Percentiles rank a stretch among this genome's conserved stretches.
Conservation (phyloP, 2,113 vertebrate species). For the Macrotus californicus region DNA sequence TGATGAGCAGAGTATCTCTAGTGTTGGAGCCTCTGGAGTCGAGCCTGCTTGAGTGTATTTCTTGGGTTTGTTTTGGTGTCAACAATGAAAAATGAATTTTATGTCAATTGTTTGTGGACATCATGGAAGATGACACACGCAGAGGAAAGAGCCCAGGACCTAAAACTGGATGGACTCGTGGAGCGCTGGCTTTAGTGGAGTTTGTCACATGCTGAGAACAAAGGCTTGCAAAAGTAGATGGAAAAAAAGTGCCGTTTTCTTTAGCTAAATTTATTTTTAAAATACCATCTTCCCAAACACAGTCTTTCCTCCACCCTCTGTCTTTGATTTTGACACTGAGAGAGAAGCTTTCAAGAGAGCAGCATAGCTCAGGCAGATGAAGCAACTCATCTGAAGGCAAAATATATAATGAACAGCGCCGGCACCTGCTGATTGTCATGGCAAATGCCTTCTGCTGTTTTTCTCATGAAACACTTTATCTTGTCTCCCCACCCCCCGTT, state of each 20-base stretch:
- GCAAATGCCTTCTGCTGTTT: constrained; percentile 30
- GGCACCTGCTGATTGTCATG: not conserved
- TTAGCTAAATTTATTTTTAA: constrained; percentile 24
- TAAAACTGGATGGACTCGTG: not conserved
- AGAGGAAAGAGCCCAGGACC: not conserved
- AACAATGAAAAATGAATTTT: constrained; percentile 26
- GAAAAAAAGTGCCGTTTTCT: not conserved
- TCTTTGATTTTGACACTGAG: constrained; percentile 65
- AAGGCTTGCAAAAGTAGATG: not conserved
- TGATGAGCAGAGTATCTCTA: not conserved
- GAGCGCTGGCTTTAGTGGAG: not conserved
- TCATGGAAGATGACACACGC: not conserved
- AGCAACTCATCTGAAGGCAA: constrained; percentile 63
- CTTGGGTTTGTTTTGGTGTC: not conserved
- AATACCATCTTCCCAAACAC: constrained; percentile 38
- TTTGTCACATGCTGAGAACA: not conserved
- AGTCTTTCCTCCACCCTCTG: constrained; percentile 25
- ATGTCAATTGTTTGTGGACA: constrained; percentile 3
- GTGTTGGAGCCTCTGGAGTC: not conserved
- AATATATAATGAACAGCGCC: constrained; percentile 30
- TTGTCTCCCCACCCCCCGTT: not conserved
- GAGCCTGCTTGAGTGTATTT: not conserved
- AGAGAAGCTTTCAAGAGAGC: constrained; percentile 64
- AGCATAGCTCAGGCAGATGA: not conserved
- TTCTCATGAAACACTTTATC: not conserved